These are phyloP conservation scores for Trichonephila inaurata DNA, from an alignment of 1,140 invertebrate genomes.

Conservation along the genomic window DNA sequence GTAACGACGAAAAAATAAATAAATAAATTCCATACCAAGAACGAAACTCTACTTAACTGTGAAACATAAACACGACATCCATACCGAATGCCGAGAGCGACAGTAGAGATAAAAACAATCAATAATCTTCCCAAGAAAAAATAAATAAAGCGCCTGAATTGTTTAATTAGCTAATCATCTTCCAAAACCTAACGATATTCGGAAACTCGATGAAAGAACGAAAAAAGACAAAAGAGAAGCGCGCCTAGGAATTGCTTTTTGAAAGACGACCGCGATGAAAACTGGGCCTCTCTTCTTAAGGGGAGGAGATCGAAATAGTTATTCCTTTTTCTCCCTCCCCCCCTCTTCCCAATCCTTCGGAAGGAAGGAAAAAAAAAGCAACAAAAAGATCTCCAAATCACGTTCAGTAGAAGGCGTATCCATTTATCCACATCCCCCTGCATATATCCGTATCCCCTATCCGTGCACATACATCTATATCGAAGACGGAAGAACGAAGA, in stretches of 20 bases:
- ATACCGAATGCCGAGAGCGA: too few species aligned
- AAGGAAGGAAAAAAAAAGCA: background rate
- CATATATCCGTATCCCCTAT: too few species aligned
- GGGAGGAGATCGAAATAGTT: background rate
- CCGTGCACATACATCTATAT: background rate
- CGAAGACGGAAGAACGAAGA: too few species aligned
- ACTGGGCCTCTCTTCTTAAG: background rate
- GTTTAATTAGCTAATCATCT: conserved; percentile 26
- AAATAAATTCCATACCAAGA: background rate
- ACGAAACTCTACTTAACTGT: background rate
- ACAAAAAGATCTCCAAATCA: conserved; percentile 46
- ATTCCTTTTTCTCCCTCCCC: background rate
- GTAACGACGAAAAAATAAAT: too few species aligned
- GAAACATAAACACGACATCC: too few species aligned
- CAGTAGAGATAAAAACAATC: background rate
- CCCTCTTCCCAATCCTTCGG: background rate
- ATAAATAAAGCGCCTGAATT: background rate
- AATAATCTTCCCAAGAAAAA: background rate
- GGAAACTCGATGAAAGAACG: background rate
- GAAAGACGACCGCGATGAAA: conserved; percentile 7
- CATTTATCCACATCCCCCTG: conserved; percentile 45
- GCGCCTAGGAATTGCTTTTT: conserved; percentile 4
- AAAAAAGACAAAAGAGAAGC: background rate
- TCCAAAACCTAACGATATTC: background rate
- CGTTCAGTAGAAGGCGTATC: conserved; percentile 65